Evolutionary conservation across 2,797 vertebrate genomes (phyloP).

Genomic region (Gymnothorax reevesii): DNA sequence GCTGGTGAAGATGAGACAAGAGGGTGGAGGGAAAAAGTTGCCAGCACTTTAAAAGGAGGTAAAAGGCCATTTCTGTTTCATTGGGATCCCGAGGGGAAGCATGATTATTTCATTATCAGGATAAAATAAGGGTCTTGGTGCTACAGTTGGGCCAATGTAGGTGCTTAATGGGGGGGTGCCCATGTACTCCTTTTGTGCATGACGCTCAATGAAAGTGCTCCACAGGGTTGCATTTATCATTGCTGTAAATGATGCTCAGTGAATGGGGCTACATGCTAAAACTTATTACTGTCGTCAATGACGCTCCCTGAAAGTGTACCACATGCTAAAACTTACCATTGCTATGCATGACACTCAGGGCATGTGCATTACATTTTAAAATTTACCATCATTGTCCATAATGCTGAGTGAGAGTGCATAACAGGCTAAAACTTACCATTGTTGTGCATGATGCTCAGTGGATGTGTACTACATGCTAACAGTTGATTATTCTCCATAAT

Average conservation of each 20-base stretch:
- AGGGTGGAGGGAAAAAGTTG: slow-evolving; percentile 50
- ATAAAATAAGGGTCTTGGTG: not conserved
- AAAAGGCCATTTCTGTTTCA: not conserved
- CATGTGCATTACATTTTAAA: no score
- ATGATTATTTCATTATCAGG: not conserved
- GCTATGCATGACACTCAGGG: no score
- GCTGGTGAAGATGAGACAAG: slow-evolving; percentile 35
- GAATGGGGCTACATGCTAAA: not conserved
- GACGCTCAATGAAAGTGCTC: not conserved
- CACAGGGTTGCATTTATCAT: no score
- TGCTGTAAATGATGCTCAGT: no score
- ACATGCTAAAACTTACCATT: slow-evolving; percentile 24
- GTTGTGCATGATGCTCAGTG: slow-evolving; percentile 33
- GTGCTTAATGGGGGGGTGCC: not conserved
- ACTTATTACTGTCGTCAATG: slow-evolving; percentile 18
- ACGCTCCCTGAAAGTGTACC: slow-evolving; percentile 33
- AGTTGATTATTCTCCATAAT: not conserved
- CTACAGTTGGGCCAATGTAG: not conserved
- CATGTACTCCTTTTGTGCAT: no score
- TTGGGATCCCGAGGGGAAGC: no score
- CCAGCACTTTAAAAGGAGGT: not conserved
- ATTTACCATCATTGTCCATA: no score
- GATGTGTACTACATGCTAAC: slow-evolving; percentile 37
- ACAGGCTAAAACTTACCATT: not conserved
- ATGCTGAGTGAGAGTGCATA: not conserved